Evolutionary conservation across 2,113 vertebrate species (phyloP).

Genomic region (Amazona guildingii): DNA sequence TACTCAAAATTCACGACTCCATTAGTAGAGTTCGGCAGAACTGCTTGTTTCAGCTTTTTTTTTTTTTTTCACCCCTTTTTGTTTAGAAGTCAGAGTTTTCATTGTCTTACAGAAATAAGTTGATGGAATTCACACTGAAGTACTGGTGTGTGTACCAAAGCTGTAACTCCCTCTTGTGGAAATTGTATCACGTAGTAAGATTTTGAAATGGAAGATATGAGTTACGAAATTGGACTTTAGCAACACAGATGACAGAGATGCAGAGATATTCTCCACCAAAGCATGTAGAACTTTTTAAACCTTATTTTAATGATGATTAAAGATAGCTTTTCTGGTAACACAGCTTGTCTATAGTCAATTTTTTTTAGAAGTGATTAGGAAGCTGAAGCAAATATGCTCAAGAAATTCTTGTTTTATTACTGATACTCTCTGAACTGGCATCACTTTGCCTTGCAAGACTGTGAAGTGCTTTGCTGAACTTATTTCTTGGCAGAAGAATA

Average conservation of each 20-base stretch:
- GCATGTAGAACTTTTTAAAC: background rate
- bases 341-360: background rate
- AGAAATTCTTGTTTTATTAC: background rate
- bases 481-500: background rate
- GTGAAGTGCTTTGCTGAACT: background rate
- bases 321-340: background rate
- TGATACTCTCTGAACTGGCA: background rate
- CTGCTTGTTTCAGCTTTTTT: background rate
- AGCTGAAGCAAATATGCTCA: background rate
- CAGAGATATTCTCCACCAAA: background rate
- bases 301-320: background rate
- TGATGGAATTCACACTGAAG: background rate
- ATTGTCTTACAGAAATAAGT: background rate
- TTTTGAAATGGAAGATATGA: background rate
- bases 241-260: background rate
- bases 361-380: background rate
- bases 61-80: background rate
- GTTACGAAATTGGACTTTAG: background rate
- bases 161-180: slow-evolving; percentile 27
- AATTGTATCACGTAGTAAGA: background rate
- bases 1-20: background rate
- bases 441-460: background rate
- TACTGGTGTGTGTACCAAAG: background rate
- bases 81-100: background rate
- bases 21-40: background rate